phyloP scores from a whole-genome alignment of 92 coral and sea anemone genomes.

The Ricordea florida region DNA sequence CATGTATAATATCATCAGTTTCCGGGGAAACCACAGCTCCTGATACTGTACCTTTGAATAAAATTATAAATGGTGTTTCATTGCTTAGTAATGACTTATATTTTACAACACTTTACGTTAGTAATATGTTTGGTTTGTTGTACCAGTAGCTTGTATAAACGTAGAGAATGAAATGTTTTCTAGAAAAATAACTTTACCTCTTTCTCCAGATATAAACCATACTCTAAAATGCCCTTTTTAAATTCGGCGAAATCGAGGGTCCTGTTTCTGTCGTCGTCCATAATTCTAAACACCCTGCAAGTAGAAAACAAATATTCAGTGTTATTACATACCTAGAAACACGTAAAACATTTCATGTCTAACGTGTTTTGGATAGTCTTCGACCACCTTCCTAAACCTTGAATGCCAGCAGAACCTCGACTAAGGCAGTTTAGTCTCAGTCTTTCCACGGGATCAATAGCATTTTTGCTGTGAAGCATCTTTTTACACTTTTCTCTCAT shows the following conservation, averaged over 20 bases:
- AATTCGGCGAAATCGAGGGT: constrained; percentile 88
- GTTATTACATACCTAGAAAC: background rate
- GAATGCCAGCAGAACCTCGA: constrained; percentile 96
- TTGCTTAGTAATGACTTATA: no score
- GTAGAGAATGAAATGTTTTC: no score
- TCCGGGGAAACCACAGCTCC: no score
- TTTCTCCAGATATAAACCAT: constrained; percentile 91
- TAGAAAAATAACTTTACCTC: constrained; percentile 65
- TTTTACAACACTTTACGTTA: no score
- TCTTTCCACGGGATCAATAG: constrained; percentile 81
- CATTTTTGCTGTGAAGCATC: constrained; percentile 37
- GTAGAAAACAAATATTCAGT: background rate
- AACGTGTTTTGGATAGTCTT: no score
- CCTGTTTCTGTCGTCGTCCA: constrained; percentile 95
- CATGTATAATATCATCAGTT: no score
- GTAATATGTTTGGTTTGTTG: no score
- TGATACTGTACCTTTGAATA: no score
- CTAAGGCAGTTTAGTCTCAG: constrained; percentile 84
- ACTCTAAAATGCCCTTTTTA: constrained; percentile 90
- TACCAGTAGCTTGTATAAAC: no score
- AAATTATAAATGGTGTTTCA: no score
- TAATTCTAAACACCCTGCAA: constrained; percentile 86
- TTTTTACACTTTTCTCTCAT: constrained; percentile 82
- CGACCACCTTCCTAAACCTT: constrained; percentile 93
- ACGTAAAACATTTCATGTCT: background rate